phyloP scores from a whole-genome alignment of 2,797 vertebrate genomes.

The Eulemur coronatus region DNA sequence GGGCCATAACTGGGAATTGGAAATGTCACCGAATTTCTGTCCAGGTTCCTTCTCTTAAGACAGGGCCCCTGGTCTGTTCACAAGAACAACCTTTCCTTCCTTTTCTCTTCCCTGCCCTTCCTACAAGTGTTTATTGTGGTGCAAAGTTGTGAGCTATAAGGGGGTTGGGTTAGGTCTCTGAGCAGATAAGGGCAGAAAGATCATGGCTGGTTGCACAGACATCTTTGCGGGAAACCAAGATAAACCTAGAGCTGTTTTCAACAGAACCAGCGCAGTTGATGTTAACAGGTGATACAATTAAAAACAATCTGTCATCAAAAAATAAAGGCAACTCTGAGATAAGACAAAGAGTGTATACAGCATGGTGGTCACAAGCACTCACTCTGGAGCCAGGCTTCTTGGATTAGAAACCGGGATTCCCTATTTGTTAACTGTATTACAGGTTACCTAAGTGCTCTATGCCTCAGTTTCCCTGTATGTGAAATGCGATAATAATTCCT shows the following conservation, averaged over 20 bases:
- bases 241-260: background rate
- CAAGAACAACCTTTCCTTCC: background rate
- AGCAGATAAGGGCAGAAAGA: background rate
- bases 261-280: background rate
- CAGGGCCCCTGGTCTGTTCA: background rate
- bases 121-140: background rate
- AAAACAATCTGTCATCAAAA: background rate
- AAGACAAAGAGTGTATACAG: background rate
- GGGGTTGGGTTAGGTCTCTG: background rate
- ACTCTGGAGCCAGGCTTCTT: background rate
- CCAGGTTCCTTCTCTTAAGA: background rate
- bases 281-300: background rate
- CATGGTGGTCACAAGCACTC: background rate
- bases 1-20: background rate
- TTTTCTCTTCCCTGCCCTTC: background rate
- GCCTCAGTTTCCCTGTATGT: background rate
- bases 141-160: background rate
- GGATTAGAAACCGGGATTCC: background rate
- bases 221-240: conserved; percentile 41
- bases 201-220: background rate
- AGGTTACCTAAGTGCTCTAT: no score
- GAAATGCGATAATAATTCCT: background rate
- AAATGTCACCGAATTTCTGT: background rate
- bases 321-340: background rate
- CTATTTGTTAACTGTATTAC: background rate